Conservation (phyloP, 2,113 vertebrate genomes). For the Elaphurus davidianus region DNA sequence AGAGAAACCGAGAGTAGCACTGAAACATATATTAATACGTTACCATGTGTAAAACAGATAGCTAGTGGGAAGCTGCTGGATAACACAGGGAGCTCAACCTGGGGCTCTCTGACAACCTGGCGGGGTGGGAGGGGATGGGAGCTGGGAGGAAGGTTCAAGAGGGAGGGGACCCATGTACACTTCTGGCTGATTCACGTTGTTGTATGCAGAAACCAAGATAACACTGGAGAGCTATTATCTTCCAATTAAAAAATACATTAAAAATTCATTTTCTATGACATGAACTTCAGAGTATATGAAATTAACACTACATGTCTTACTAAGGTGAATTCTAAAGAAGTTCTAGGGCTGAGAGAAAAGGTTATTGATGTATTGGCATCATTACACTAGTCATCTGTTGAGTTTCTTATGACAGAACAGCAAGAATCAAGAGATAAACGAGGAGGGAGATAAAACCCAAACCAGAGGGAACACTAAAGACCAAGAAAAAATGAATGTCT, state of each 20-base stretch:
- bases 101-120: background rate
- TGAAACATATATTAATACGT: background rate
- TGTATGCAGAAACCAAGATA: background rate
- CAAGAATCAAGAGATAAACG: background rate
- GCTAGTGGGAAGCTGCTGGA: background rate
- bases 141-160: background rate
- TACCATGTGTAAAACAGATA: background rate
- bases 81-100: background rate
- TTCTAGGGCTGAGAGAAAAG: background rate
- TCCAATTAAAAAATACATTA: background rate
- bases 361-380: background rate
- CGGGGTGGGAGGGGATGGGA: background rate
- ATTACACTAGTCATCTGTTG: background rate
- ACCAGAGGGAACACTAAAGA: background rate
- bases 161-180: background rate
- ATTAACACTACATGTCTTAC: background rate
- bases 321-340: background rate
- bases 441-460: background rate
- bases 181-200: background rate
- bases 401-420: conserved; percentile 10
- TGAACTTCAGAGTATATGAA: background rate
- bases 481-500: background rate
- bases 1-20: background rate
- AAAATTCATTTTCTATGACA: background rate
- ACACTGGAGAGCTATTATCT: background rate